These are phyloP conservation scores for Acromyrmex echinatior DNA, from an alignment of 1,140 invertebrate species.

Conservation along the genomic window DNA sequence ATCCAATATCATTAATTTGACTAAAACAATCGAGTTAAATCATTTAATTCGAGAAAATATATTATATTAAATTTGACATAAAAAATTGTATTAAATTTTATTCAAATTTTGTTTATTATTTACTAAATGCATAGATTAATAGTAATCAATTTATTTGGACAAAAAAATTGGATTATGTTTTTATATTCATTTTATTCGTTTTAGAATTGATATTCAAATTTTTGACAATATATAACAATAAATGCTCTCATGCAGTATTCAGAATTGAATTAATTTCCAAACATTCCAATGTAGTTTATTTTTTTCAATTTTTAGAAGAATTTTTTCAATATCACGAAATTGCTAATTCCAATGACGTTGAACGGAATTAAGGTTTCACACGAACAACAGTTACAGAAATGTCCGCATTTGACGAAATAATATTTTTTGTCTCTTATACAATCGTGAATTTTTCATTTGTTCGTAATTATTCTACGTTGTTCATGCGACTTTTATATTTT, in stretches of 20 bases:
- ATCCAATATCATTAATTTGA: no score
- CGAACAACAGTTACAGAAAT: neutral
- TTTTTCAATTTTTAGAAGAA: neutral
- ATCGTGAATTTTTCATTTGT: conserved; percentile 32
- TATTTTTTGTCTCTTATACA: conserved; percentile 21
- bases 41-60: no score
- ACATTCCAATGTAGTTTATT: neutral
- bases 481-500: conserved; percentile 26
- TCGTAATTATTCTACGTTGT: conserved; percentile 35
- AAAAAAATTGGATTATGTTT: neutral
- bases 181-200: neutral
- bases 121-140: no score
- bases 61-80: no score
- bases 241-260: neutral
- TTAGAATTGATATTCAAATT: neutral
- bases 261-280: neutral
- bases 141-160: neutral
- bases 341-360: neutral
- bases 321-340: conserved; percentile 1
- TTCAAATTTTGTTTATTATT: no score
- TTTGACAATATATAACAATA: neutral
- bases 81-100: no score
- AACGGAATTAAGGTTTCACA: neutral
- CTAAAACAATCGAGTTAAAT: no score
- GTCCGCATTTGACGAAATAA: neutral